Evolutionary conservation across 2,113 vertebrate species (phyloP), one percentile per base, ranked within the genome.

Genomic region (Cercocebus atys): DNA sequence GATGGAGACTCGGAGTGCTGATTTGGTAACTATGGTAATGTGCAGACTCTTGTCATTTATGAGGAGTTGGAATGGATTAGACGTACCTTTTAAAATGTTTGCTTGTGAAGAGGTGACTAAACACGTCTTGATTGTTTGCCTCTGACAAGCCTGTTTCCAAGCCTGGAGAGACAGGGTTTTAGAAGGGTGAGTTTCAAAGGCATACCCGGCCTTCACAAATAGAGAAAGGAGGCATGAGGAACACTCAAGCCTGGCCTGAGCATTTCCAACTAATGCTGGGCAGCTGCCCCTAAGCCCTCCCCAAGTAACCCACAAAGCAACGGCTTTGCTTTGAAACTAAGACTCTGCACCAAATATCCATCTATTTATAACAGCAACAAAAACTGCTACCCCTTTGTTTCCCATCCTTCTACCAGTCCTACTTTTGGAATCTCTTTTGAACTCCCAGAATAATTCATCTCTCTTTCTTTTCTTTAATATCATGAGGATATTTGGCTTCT

Each of bases 261-360:
- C 92, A 93, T 95, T 97, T 97, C 18, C 45, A 75, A 27, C 94
- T 97, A 97, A 96, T 95, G 88, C 95, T 73, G 55, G 87, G 87
- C 97, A 98, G 97, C 96, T 97, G 96, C 88, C 90, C 93, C 80
- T 96, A 96, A 97, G 95, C 50, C 70, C 20, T 97, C 72, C 72
- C 45, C 81, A 78, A 95, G 89, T 43, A 96, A 73, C 81, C 88
- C 72, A 68, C 59, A 88, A 84, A 96, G 79, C 70, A 84, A 90
- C 43, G 40, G 76, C 80, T 97, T 97, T 93, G 83, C 95, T 97
- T 97, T 97, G 92, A 98, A 97, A 97, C 93, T 95, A 90, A 94
- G 83, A 78, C 83, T 85, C 40, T 92, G 40, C 35, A 43, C 57
- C 83, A 95, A 96, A 94, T 88, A 66, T 27, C 81, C 40, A 59